Base-by-base conservation (phyloP, 2,797 vertebrate species). In the Silurus lanzhouensis region DNA sequence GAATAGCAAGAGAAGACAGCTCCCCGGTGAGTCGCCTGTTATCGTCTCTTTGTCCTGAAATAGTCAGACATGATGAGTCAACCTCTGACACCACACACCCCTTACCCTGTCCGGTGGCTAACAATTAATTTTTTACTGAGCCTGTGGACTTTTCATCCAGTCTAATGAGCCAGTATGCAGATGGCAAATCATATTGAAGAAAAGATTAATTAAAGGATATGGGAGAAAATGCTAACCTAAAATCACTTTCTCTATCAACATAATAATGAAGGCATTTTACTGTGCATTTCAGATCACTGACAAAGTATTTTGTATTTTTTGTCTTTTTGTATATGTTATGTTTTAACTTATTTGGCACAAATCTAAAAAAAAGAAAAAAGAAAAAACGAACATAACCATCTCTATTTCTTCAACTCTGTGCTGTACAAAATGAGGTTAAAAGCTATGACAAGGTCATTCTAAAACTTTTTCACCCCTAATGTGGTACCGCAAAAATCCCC, bases 31-130 rank as follows among this genome's bases (percentile, higher is more conserved):
- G 83, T 90, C 70, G 84, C 85, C 89, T 70, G 84, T 88, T 90
- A 90, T 90, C 86, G 46, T 88, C 87, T 90, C 84, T 90, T 90
- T 90, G 87, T 88, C 87, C 87, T 82, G 89, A 70, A 83, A 88
- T 87, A 90, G 86, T 88, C 84, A 87, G 84, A 88, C 89, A 88
- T 27, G 84, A 87, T 90, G 87, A 88, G 89, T 88, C 89, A 90
- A 83, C 88, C 84, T 72, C 84, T 84, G 86, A 90, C 83, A 86
- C 83, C 58, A 81, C 87, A 86, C 87, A 83, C 86, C 83, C 83
- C 76, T 88, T 67, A 74, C 60, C 81, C 84, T 87, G 83, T 83
- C 80, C 55, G 12, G 14, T 71, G 75, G 63, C 82, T 84, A 87
- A 88, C 82, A 61, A 25, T 83, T 87, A 79, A 61, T 46, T 83